These are phyloP conservation scores for Digitonthophagus gazella DNA, from an alignment of 2,888 invertebrate genomes.

Conservation along the genomic window DNA sequence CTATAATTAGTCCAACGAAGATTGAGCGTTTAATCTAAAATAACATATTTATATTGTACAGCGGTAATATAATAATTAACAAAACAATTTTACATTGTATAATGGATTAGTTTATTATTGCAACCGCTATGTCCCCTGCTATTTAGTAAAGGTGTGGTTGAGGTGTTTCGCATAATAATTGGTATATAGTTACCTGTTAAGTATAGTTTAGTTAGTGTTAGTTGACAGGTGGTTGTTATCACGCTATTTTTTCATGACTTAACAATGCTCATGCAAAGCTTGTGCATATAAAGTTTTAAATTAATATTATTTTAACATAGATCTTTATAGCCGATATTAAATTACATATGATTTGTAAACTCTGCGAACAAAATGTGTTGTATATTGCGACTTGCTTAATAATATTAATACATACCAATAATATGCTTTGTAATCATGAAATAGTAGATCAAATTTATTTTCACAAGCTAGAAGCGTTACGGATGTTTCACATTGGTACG, in stretches of 20 bases:
- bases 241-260: background rate
- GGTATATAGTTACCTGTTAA: background rate
- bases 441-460: background rate
- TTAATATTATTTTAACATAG: background rate
- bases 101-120: background rate
- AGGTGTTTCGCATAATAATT: background rate
- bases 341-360: too few relatives aligned
- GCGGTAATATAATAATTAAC: background rate
- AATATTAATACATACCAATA: too few relatives aligned
- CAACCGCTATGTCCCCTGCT: background rate
- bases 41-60: background rate
- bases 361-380: too few relatives aligned
- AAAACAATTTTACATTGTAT: background rate
- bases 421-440: background rate
- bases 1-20: background rate
- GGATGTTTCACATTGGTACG: background rate
- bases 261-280: background rate
- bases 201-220: background rate
- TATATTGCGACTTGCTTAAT: too few relatives aligned
- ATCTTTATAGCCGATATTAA: too few relatives aligned
- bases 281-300: background rate
- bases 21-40: background rate
- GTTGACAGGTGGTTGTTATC: background rate
- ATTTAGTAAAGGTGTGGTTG: background rate
- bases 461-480: background rate